Evolutionary conservation across 23 tunicate genomes (phyloP), one percentile per base, ranked within the genome.

Genomic region (Diplosoma virens): DNA sequence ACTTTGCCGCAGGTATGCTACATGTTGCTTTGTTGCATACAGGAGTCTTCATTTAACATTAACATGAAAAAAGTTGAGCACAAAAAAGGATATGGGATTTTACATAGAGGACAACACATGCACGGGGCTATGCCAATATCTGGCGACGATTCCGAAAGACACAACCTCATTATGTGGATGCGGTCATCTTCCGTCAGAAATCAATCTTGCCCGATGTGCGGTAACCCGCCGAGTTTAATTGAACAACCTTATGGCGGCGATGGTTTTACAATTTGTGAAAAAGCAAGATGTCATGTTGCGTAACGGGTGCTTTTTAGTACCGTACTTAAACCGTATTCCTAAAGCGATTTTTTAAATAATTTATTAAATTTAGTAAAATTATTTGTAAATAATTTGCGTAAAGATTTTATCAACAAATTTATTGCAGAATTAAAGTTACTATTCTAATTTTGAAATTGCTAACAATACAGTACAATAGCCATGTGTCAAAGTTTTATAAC

Each of bases 181-280:
- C 67, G 97, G 11, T 73, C 86, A 3, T 90, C 97, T 0, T 41
- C 77, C 3, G 29, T 79, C 0, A 46, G 97, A 32, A 90, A 90
- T 59, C 34, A 75, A 23, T 32, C 79, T 27, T 90, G 97, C 56
- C 97, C 97, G 3, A 90, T 90, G 97, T 90, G 97, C 47, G 90
- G 60, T 33, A 0, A 45, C 27, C 47, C 37, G 33, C 97, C 97
- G 1, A 47, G 23, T 0, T 58, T 90, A 18, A 75, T 84, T 9
- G 45, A 48, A 52, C 75, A 58, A 26, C 22, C 21, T 1, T 58
- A 47, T 16, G 55, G 50, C 25, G 87, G 87, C 0, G 95, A 87
- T 68, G 95, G 95, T 5, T 87, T 87, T 54, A 76, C 83, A 6
- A 11, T 4, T 27, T 11, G 29, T 4, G 0, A 17, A 21, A 26